A percentile compares a stretch with the other conserved stretches of the same genome.
Conservation (phyloP, 2,888 invertebrate genomes). For the Rambutsinella grinnellia region DNA sequence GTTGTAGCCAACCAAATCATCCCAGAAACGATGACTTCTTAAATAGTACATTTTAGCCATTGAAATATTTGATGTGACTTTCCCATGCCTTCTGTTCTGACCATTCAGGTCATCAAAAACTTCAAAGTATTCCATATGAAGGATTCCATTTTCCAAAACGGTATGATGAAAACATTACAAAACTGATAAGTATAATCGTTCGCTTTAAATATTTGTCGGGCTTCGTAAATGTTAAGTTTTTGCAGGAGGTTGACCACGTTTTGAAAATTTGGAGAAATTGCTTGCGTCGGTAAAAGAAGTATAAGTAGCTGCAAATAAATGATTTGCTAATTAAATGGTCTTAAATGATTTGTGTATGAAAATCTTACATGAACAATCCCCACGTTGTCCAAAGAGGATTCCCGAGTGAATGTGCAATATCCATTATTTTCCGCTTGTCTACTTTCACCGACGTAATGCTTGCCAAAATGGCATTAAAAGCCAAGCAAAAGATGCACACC, state of each 20-base stretch:
- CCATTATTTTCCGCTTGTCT: conserved; percentile 13
- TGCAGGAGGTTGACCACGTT: conserved; percentile 37
- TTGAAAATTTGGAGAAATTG: conserved; percentile 38
- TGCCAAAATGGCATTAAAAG: conserved; percentile 4
- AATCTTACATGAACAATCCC: conserved; percentile 32
- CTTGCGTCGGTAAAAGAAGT: conserved; percentile 5
- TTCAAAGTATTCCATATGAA: conserved; percentile 39
- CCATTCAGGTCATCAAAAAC: conserved; percentile 34
- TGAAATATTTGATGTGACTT: conserved; percentile 4
- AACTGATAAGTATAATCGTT: conserved; percentile 39
- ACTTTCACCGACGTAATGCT: neutral
- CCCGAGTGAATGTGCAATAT: conserved; percentile 16
- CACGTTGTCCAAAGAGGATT: conserved; percentile 5
- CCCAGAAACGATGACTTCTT: conserved; percentile 28
- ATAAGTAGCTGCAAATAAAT: conserved; percentile 13
- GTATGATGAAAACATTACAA: conserved; percentile 22
- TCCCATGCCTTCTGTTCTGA: conserved; percentile 1
- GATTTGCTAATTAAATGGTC: neutral
- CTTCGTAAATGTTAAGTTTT: conserved; percentile 35
- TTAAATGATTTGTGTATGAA: neutral
- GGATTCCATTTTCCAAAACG: conserved; percentile 40
- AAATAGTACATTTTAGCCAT: conserved; percentile 35
- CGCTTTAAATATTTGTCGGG: conserved; percentile 48
- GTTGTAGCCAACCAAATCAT: conserved; percentile 28
- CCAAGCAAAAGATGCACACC: neutral